Evolutionary conservation across 1,140 invertebrate species (phyloP).

Genomic region (Drosophila sturtevanti): DNA sequence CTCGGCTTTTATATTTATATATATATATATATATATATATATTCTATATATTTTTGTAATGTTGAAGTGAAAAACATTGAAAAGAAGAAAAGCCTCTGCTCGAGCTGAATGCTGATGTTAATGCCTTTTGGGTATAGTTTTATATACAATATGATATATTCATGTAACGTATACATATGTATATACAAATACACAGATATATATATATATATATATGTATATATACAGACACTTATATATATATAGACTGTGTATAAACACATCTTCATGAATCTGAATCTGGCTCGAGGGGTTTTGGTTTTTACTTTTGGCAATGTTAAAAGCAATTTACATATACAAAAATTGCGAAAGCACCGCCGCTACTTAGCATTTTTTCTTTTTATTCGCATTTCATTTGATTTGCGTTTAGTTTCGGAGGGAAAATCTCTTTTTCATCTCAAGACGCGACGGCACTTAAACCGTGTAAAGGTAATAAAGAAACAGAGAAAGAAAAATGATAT

Average conservation of each 20-base stretch:
- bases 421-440: not conserved
- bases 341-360: slow-evolving; percentile 38
- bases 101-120: not conserved
- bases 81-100: slow-evolving; percentile 2
- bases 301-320: slow-evolving; percentile 38
- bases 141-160: slow-evolving; percentile 2
- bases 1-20: not conserved
- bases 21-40: slow-evolving; percentile 20
- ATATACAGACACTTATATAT: not conserved
- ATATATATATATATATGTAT: slow-evolving; percentile 5
- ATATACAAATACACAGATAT: too few relatives aligned
- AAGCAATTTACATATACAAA: slow-evolving; percentile 64
- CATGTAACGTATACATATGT: not conserved
- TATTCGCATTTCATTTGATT: slow-evolving; percentile 70
- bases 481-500: slow-evolving; percentile 25
- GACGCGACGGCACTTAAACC: slow-evolving; percentile 42
- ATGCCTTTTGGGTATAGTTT: slow-evolving; percentile 7
- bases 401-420: slow-evolving; percentile 31
- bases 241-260: not conserved
- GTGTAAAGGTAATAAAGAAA: slow-evolving; percentile 58
- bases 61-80: slow-evolving; percentile 11
- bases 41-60: not conserved
- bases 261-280: slow-evolving; percentile 3
- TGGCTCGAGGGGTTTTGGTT: slow-evolving; percentile 7
- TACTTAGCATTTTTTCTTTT: slow-evolving; percentile 68